A percentile compares a stretch with the other conserved stretches of the same genome.
Conservation (phyloP, 2,113 vertebrate species). For the Tupaia chinensis region DNA sequence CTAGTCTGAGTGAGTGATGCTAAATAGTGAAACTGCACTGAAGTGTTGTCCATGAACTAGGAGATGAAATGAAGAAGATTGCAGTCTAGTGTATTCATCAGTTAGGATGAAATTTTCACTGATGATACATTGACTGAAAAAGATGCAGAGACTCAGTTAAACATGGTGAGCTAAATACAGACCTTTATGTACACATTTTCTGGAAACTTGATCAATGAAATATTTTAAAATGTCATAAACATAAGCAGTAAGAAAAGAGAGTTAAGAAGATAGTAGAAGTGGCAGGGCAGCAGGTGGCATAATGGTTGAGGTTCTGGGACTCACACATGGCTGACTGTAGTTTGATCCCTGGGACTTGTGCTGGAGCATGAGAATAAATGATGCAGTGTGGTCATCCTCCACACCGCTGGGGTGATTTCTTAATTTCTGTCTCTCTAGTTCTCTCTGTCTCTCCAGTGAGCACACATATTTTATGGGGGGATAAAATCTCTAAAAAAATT, state of each 20-base stretch:
- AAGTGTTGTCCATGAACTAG: neutral
- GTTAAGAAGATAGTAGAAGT: neutral
- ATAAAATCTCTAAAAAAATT: no score
- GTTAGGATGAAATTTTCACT: conserved; percentile 57
- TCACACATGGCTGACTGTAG: no score
- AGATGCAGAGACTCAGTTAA: conserved; percentile 13
- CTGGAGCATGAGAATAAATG: no score
- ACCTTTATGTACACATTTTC: neutral
- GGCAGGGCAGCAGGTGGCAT: no score
- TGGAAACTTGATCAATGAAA: conserved; percentile 2
- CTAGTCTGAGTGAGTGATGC: neutral
- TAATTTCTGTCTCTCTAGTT: no score
- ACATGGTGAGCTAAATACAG: conserved; percentile 4
- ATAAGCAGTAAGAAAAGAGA: neutral
- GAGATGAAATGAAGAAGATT: conserved; percentile 43
- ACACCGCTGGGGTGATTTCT: no score
- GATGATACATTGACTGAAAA: conserved; percentile 64
- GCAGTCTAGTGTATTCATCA: neutral
- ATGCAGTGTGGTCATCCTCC: no score
- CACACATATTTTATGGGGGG: no score
- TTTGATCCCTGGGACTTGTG: no score
- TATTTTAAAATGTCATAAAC: neutral
- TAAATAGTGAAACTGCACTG: neutral
- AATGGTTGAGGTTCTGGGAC: no score
- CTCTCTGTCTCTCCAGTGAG: no score